phyloP scores from a whole-genome alignment of 1,140 invertebrate genomes.

The Apis mellifera region DNA sequence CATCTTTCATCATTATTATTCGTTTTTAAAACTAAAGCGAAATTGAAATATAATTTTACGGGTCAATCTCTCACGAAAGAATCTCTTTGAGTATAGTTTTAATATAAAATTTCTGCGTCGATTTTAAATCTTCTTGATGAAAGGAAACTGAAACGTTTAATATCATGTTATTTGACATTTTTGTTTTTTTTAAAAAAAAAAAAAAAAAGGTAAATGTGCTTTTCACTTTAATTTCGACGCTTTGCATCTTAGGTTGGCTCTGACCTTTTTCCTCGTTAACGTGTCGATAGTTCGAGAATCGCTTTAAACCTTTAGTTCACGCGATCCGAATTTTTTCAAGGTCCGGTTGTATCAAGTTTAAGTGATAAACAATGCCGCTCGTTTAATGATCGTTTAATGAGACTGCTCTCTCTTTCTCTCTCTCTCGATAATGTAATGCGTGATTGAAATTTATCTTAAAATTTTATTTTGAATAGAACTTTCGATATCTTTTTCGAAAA shows the following conservation, averaged over 20 bases:
- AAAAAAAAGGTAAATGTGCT: neutral
- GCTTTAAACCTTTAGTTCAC: conserved; percentile 13
- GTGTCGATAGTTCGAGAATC: neutral
- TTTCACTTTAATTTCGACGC: neutral
- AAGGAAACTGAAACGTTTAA: neutral
- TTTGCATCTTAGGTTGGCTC: neutral
- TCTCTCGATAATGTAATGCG: neutral
- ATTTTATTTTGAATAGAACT: no score
- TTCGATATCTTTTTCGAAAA: no score
- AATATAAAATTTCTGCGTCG: neutral
- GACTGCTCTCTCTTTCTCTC: neutral
- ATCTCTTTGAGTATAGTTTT: neutral
- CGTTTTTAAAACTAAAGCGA: neutral
- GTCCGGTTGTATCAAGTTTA: neutral
- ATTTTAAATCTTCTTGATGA: neutral
- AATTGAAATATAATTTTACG: neutral
- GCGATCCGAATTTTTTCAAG: conserved; percentile 4
- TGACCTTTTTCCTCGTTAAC: conserved; percentile 3
- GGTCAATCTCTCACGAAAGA: neutral
- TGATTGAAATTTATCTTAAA: neutral
- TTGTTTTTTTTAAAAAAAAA: neutral
- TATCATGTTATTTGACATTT: neutral
- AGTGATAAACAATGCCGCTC: neutral
- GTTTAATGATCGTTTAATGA: neutral
- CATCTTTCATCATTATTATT: neutral